Base-by-base conservation (phyloP, 2,888 invertebrate genomes). In the Fissipunctia ypsillon region DNA sequence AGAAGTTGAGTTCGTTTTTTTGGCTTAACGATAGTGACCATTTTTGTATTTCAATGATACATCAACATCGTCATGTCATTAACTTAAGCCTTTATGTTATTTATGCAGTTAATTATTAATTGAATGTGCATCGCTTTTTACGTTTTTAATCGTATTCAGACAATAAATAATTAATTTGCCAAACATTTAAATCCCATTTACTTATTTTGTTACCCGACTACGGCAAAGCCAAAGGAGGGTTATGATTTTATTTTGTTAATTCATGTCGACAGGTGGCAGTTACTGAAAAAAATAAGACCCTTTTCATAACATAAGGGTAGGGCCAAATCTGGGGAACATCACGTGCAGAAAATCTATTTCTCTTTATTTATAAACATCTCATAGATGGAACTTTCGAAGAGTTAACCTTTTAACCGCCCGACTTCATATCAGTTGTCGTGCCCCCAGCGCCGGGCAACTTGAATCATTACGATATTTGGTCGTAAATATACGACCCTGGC, bases 41-140 rank as follows among this genome's bases (percentile, higher is more conserved):
- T 4, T 63, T 41, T 66, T 35, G n/a, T 48, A 64, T 75, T 45
- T 10, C 0, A 76, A 76, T 48, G 45, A 67, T 45, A 41, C 52
- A 68, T 61, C 69, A 43, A 35, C 4, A 31, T 41, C 28, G 12
- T 25, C 54, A 61, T n/a, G 16, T 41, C 9, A 45, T 28, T 19
- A 56, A 7, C 7, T 38, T 4, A 38, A 59, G 1, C 1, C 28
- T 52, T 50, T 50, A 22, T 50, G n/a, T 50, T 41, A 64, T 14
- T 56, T 43, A 35, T 43, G 25, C 59, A 35, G 41, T 56, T 54
- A 25, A 22, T 5, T 14, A 7, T 22, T 41, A 12, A 28, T 31
- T 38, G 10, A 64, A 59, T 3, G 0, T 45, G 14, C 9, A 31
- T 25, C 9, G 25, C 0, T 78, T 59, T 69, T 63, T 54, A n/a